Percentiles rank a stretch among this genome's conserved stretches.
Evolutionary conservation across 2,113 vertebrate genomes (phyloP).

Genomic region (Tautogolabrus adspersus): DNA sequence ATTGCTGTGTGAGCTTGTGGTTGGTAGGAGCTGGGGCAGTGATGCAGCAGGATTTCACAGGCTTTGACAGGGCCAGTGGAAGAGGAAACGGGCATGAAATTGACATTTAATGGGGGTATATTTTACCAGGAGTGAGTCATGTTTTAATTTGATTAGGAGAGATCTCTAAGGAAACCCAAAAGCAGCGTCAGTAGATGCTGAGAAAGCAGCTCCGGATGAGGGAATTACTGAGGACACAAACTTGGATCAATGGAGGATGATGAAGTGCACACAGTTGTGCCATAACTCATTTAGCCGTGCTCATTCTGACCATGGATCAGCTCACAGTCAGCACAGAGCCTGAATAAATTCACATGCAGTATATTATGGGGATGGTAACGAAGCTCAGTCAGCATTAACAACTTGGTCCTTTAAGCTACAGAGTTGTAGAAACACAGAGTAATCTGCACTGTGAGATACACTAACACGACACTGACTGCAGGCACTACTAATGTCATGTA

Average conservation of each 20-base stretch:
- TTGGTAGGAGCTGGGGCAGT: slow-evolving; percentile 78
- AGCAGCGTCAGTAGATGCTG: slow-evolving; percentile 36
- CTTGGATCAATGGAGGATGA: slow-evolving; percentile 66
- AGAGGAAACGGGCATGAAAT: slow-evolving; percentile 63
- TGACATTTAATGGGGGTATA: slow-evolving; percentile 63
- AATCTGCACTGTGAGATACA: slow-evolving; percentile 25
- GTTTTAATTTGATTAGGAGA: slow-evolving; percentile 51
- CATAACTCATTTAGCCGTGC: slow-evolving; percentile 61
- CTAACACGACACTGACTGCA: slow-evolving; percentile 27
- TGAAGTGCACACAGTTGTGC: slow-evolving; percentile 59
- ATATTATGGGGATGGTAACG: slow-evolving; percentile 38
- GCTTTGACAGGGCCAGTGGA: slow-evolving; percentile 67
- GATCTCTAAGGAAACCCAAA: slow-evolving; percentile 25
- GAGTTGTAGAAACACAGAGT: slow-evolving; percentile 42
- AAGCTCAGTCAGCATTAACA: slow-evolving; percentile 61
- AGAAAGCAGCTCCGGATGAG: slow-evolving; percentile 13
- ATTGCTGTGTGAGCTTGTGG: slow-evolving; percentile 66
- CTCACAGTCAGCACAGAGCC: slow-evolving; percentile 34
- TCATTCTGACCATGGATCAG: slow-evolving; percentile 43
- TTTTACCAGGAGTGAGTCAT: slow-evolving; percentile 46
- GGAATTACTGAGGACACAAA: slow-evolving; percentile 47
- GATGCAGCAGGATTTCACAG: slow-evolving; percentile 87
- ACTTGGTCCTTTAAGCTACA: slow-evolving; percentile 54
- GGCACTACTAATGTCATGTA: slow-evolving; percentile 13
- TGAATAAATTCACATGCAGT: slow-evolving; percentile 29